Evolutionary conservation across 2,888 invertebrate species (phyloP), one percentile per base, ranked within the genome.

Genomic region (Folsomia manolachei): DNA sequence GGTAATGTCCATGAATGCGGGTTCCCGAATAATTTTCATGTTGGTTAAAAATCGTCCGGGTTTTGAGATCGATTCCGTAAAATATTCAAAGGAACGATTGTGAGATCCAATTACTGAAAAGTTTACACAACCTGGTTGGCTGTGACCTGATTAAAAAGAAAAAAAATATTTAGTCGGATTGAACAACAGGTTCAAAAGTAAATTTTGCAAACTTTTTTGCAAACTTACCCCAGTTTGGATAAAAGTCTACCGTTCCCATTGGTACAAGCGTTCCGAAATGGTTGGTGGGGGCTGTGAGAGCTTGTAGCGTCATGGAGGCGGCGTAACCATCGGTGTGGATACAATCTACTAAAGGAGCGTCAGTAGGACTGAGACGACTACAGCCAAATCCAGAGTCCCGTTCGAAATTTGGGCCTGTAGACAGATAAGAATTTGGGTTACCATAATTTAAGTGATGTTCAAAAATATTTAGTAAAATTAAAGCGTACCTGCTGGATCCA

Each of bases 81-180:
- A 76, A 9, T 74, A 66, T 19, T 72, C 69, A 51, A 76, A 76
- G n/a, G 76, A 71, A 39, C 71, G 25, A 71, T 76, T 76, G 63
- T 76, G 76, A 53, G 70, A 70, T 4, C 76, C 76, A 51, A 76
- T 76, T 11, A 76, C 74, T 1, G 74, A 74, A 23, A 75, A 76
- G 11, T 52, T 74, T 53, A 70, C 72, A 65, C 74, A 76, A 1
- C 76, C 76, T 14, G 76, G 76, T 62, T 76, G 76, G n/a, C 66
- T 66, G 65, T 76, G 76, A 21, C 67, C 65, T 51, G 19, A 2
- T 2, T 11, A 18, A 9, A 25, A n/a, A 27, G 2, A 27, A 27
- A 64, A 2, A 27, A 27, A 9, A 27, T 64, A 21, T 21, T n/a
- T n/a, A n/a, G n/a, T n/a, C n/a, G n/a, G n/a, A n/a, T n/a, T n/a